Evolutionary conservation across 2,113 vertebrate genomes (phyloP).

Genomic region (Chloropsis hardwickii): DNA sequence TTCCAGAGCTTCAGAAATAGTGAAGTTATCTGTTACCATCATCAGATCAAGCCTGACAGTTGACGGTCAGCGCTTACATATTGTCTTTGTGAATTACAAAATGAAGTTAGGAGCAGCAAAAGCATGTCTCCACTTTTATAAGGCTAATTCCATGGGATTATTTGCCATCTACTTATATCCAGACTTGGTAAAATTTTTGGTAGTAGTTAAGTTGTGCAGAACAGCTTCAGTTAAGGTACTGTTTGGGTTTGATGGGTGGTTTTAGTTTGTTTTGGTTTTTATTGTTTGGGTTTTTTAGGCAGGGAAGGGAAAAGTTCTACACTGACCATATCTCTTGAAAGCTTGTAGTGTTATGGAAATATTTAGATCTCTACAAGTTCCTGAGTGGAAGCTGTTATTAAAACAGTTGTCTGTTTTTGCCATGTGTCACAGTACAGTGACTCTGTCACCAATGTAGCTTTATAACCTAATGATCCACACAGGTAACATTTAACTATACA

Average conservation of each 20-base stretch:
- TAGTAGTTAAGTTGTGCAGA: neutral
- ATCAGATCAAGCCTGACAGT: constrained; percentile 54
- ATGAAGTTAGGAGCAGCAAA: neutral
- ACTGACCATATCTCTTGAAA: neutral
- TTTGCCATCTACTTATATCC: neutral
- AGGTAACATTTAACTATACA: fast-evolving
- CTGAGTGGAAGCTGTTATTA: neutral
- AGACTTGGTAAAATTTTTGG: neutral
- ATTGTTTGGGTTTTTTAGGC: neutral
- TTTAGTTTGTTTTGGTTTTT: neutral
- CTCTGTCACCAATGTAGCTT: neutral
- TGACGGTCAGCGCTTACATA: constrained; percentile 22
- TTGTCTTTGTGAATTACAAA: constrained; percentile 41
- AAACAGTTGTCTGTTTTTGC: neutral
- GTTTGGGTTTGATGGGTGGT: neutral
- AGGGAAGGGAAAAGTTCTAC: neutral
- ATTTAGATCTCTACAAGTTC: neutral
- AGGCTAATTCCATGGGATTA: neutral
- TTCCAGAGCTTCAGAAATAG: constrained; percentile 63
- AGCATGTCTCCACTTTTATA: neutral
- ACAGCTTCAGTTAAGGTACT: neutral
- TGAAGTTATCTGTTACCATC: constrained; percentile 47
- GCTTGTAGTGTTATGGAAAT: neutral
- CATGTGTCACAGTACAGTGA: neutral
- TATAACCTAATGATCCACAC: neutral